Percentiles rank a stretch among this genome's conserved stretches.
phyloP scores from a whole-genome alignment of 35 echinoderm and acorn worm genomes.

The Ophiothrix spiculata region DNA sequence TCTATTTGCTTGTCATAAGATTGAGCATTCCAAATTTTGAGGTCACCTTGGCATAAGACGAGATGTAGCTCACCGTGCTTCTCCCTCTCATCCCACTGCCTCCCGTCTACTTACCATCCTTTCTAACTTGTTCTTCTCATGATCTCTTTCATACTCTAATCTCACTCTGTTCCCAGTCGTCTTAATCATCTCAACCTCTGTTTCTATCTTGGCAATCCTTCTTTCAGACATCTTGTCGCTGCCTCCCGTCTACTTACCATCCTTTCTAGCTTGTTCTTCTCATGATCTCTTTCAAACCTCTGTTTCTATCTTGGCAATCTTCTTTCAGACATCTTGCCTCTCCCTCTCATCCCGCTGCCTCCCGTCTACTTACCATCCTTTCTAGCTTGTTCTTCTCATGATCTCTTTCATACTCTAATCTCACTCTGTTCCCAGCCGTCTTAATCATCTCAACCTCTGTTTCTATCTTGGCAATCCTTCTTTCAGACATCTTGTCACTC shows the following conservation, averaged over 20 bases:
- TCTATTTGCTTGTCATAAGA: too few species aligned
- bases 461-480: slow-evolving; percentile 69
- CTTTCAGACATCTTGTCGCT: too few species aligned
- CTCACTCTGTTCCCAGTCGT: slow-evolving; percentile 32
- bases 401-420: slow-evolving; percentile 69
- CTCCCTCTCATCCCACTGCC: too few species aligned
- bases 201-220: slow-evolving; percentile 64
- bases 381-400: slow-evolving; percentile 25
- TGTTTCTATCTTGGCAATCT: slow-evolving; percentile 32
- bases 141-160: slow-evolving; percentile 65
- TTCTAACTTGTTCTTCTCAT: slow-evolving; percentile 21
- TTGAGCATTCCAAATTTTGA: too few species aligned
- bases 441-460: slow-evolving; percentile 74
- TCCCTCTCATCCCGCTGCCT: slow-evolving; percentile 55
- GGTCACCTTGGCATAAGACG: too few species aligned
- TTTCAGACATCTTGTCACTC: too few species aligned
- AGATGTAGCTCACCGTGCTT: too few species aligned
- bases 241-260: slow-evolving; percentile 9
- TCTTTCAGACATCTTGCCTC: slow-evolving; percentile 62
- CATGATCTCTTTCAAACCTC: slow-evolving; percentile 59
- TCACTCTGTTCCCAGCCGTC: slow-evolving; percentile 25
- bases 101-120: slow-evolving; percentile 5
- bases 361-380: slow-evolving; percentile 1
- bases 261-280: slow-evolving; percentile 18
- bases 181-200: slow-evolving; percentile 73